phyloP scores from a whole-genome alignment of 1,140 invertebrate genomes.

The Drosophila kurseongensis region DNA sequence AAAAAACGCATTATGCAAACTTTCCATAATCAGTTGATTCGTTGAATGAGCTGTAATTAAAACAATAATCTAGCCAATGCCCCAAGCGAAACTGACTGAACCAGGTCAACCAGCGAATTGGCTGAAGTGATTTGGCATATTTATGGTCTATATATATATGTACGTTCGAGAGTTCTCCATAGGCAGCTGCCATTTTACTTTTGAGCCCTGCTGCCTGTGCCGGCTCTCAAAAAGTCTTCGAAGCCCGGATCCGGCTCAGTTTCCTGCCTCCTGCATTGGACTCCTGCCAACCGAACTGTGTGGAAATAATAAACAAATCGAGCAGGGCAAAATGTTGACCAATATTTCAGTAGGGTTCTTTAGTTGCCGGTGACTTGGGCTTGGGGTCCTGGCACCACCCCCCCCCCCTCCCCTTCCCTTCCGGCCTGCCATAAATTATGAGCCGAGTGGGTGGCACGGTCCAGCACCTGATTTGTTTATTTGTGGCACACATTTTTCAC shows the following conservation, averaged over 20 bases:
- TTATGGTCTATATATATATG: conserved; percentile 61
- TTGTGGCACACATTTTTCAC: conserved; percentile 65
- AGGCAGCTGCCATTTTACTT: conserved; percentile 45
- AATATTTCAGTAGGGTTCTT: conserved; percentile 66
- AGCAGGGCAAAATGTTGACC: conserved; percentile 61
- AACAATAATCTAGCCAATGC: conserved; percentile 46
- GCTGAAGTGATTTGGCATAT: conserved; percentile 54
- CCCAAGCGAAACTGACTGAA: conserved; percentile 15
- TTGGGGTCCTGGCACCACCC: conserved; percentile 1
- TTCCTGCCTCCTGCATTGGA: conserved; percentile 26
- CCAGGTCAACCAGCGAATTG: conserved; percentile 56
- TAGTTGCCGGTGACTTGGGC: conserved; percentile 10
- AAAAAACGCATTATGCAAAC: conserved; percentile 11
- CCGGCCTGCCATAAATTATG: conserved; percentile 59
- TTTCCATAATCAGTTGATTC: conserved; percentile 36
- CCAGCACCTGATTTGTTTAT: conserved; percentile 75
- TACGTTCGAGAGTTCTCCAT: conserved; percentile 32
- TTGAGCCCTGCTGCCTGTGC: conserved; percentile 43
- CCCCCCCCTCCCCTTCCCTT: conserved; percentile 16
- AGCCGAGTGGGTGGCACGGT: conserved; percentile 37
- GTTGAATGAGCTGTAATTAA: conserved; percentile 46
- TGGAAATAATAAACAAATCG: conserved; percentile 62
- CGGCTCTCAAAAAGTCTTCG: conserved; percentile 16
- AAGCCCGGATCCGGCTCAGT: conserved; percentile 18
- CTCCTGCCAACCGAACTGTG: conserved; percentile 30